These are phyloP conservation scores for Anthonomus grandis DNA, from an alignment of 1,140 invertebrate genomes.

Conservation along the genomic window DNA sequence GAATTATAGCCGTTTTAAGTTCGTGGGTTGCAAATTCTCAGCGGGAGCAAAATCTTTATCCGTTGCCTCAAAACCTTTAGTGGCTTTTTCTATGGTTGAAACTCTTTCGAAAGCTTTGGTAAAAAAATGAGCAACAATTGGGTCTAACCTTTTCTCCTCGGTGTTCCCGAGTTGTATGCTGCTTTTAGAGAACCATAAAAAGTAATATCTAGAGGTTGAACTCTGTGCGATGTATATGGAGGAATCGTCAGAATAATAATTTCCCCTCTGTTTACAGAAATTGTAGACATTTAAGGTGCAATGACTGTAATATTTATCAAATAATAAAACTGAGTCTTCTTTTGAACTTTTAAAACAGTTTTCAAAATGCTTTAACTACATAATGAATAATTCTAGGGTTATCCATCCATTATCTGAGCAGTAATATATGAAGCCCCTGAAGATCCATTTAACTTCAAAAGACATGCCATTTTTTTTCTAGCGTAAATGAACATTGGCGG, in stretches of 20 bases:
- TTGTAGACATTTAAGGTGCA: too few species aligned
- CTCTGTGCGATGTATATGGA: not conserved
- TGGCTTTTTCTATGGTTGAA: not conserved
- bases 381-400: slow-evolving; percentile 27
- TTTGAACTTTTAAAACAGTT: too few species aligned
- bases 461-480: slow-evolving; percentile 13
- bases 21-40: not conserved
- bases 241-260: too few species aligned
- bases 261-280: too few species aligned
- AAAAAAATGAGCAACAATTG: not conserved
- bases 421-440: too few species aligned
- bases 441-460: not conserved
- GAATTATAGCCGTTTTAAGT: not conserved
- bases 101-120: not conserved
- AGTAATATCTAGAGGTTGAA: too few species aligned
- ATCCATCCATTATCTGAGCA: slow-evolving; percentile 13
- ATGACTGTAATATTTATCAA: too few species aligned
- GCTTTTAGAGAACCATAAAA: not conserved
- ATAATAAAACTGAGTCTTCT: too few species aligned
- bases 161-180: not conserved
- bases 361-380: slow-evolving; percentile 46
- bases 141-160: not conserved
- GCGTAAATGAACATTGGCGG: slow-evolving; percentile 49
- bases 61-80: not conserved
- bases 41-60: not conserved